Conservation (phyloP, 2,888 invertebrate genomes). For the Patella depressa region DNA sequence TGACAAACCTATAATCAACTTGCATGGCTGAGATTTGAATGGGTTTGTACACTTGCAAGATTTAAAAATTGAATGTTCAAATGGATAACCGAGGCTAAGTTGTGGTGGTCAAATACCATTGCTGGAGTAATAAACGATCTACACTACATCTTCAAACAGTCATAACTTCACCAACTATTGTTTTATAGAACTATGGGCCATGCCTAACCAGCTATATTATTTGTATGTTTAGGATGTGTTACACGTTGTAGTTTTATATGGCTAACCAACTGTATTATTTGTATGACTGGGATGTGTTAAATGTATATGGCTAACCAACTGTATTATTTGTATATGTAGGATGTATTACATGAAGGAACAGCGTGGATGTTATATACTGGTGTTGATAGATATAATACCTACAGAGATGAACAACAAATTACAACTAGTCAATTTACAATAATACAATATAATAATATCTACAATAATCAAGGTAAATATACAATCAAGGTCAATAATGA, state of each 20-base stretch:
- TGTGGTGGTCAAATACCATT: not conserved
- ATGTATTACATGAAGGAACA: slow-evolving; percentile 3
- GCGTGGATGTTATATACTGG: slow-evolving; percentile 8
- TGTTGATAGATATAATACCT: slow-evolving; percentile 2
- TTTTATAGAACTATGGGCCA: not conserved
- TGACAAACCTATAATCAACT: too few species aligned
- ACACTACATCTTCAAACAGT: too few species aligned
- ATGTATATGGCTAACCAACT: not conserved
- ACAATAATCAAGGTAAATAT: slow-evolving; percentile 57
- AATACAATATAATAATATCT: slow-evolving; percentile 63
- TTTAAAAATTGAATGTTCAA: too few species aligned
- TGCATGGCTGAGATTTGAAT: too few species aligned
- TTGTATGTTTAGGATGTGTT: slow-evolving; percentile 24
- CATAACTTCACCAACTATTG: not conserved
- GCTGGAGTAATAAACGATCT: not conserved
- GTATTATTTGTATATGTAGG: not conserved
- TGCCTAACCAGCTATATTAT: not conserved
- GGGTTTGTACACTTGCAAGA: too few species aligned
- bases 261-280: not conserved
- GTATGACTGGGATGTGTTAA: too few species aligned
- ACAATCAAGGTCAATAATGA: too few species aligned
- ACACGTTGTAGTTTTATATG: slow-evolving; percentile 19
- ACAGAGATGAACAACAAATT: slow-evolving; percentile 18
- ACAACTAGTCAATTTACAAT: slow-evolving; percentile 44
- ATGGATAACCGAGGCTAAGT: not conserved